A percentile compares a stretch with the other conserved stretches of the same genome.
Conservation (phyloP, 2,797 vertebrate genomes). For the Perodicticus potto region DNA sequence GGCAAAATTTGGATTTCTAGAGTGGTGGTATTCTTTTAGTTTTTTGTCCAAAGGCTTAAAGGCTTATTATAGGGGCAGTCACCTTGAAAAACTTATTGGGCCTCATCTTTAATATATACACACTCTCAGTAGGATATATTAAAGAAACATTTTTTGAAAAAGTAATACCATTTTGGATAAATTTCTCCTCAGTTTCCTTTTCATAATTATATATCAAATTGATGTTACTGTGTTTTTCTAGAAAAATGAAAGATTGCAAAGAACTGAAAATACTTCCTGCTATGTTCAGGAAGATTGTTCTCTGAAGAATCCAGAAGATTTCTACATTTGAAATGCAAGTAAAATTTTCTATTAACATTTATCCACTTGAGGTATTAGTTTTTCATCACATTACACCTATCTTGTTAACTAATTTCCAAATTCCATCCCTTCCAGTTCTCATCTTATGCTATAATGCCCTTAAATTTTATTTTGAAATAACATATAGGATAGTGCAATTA, state of each 20-base stretch:
- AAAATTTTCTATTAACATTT: neutral
- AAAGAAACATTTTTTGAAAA: neutral
- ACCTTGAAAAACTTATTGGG: neutral
- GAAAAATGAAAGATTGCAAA: neutral
- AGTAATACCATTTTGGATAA: neutral
- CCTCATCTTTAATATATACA: neutral
- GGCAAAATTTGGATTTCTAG: neutral
- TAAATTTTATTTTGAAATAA: neutral
- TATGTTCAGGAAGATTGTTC: neutral
- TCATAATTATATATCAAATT: neutral
- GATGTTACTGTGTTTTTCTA: neutral
- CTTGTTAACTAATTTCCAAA: neutral
- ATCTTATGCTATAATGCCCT: neutral
- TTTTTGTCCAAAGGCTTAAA: neutral
- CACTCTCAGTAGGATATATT: neutral
- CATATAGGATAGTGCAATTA: neutral
- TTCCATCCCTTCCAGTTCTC: neutral
- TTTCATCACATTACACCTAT: neutral
- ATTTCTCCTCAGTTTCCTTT: neutral
- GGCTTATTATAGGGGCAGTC: fast-evolving
- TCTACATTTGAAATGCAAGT: neutral
- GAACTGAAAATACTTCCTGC: neutral
- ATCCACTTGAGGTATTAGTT: neutral
- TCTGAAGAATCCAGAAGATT: neutral
- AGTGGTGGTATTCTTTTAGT: neutral